Evolutionary conservation across 2,797 vertebrate genomes (phyloP).

Genomic region (Premnoplex brunnescens): DNA sequence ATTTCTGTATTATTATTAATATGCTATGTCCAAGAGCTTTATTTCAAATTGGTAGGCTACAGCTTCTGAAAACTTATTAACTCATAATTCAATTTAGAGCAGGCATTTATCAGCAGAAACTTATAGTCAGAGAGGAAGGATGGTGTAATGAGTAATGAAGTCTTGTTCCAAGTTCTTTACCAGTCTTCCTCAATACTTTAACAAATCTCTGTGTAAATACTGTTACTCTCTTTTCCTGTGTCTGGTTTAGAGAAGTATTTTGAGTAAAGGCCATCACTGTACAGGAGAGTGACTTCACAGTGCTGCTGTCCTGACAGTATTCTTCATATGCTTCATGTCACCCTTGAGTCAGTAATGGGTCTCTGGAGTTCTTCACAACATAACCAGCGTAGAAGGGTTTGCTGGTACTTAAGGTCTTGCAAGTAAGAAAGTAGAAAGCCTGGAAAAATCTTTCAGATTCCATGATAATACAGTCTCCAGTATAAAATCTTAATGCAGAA

Average conservation of each 20-base stretch:
- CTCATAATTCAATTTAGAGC: slow-evolving; percentile 23
- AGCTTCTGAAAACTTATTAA: slow-evolving; percentile 26
- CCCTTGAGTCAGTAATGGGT: neutral
- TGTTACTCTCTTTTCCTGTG: neutral
- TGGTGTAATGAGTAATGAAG: neutral
- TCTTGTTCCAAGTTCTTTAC: neutral
- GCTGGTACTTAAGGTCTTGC: neutral
- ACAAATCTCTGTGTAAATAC: neutral
- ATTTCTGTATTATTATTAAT: neutral
- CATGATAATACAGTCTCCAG: neutral
- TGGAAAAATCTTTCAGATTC: neutral
- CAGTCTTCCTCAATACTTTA: neutral
- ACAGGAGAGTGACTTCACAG: neutral
- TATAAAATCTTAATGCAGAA: neutral
- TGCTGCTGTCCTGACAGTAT: neutral
- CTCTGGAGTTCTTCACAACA: neutral
- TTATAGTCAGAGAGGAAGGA: neutral
- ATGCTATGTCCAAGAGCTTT: neutral
- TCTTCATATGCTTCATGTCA: neutral
- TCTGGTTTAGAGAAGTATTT: neutral
- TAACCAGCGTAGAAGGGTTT: neutral
- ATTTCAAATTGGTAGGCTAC: neutral
- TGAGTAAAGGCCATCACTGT: neutral
- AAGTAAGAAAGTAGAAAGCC: neutral
- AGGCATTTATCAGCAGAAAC: slow-evolving; percentile 14